Evolutionary conservation across 2,888 invertebrate species (phyloP).

Genomic region (Scrobipalpa costella): DNA sequence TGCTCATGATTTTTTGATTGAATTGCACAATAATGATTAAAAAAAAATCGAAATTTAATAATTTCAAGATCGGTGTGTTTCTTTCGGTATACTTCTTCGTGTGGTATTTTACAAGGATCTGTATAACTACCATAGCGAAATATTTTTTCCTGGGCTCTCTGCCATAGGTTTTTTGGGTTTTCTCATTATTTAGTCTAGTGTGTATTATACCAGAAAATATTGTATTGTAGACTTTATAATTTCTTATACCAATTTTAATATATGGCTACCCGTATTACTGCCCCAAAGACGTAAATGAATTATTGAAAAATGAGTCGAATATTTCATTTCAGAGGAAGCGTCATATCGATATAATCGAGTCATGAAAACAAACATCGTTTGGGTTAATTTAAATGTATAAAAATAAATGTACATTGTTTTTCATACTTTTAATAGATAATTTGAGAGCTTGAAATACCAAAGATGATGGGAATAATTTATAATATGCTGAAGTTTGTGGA

Average conservation of each 20-base stretch:
- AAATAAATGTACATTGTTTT: too few species aligned
- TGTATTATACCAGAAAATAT: too few species aligned
- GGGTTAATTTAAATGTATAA: too few species aligned
- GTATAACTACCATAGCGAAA: not conserved
- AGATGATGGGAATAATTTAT: constrained; percentile 9
- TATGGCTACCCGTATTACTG: constrained; percentile 4
- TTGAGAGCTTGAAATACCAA: not conserved
- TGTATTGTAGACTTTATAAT: too few species aligned
- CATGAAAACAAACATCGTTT: too few species aligned
- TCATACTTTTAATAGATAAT: not conserved
- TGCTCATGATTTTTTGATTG: not conserved
- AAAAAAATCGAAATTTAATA: not conserved
- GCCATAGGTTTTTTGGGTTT: too few species aligned
- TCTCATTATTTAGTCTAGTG: too few species aligned
- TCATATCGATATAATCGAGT: not conserved
- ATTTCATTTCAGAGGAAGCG: not conserved
- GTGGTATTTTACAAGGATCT: not conserved
- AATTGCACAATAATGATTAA: constrained; percentile 2
- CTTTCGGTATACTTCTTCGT: not conserved
- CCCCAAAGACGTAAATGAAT: not conserved
- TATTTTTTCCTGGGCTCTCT: not conserved
- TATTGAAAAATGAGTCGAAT: constrained; percentile 2
- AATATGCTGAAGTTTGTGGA: not conserved
- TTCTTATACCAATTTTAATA: constrained; percentile 1
- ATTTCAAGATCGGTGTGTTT: not conserved